phyloP scores from a whole-genome alignment of 2,797 vertebrate species.

The Phoeniculus purpureus region DNA sequence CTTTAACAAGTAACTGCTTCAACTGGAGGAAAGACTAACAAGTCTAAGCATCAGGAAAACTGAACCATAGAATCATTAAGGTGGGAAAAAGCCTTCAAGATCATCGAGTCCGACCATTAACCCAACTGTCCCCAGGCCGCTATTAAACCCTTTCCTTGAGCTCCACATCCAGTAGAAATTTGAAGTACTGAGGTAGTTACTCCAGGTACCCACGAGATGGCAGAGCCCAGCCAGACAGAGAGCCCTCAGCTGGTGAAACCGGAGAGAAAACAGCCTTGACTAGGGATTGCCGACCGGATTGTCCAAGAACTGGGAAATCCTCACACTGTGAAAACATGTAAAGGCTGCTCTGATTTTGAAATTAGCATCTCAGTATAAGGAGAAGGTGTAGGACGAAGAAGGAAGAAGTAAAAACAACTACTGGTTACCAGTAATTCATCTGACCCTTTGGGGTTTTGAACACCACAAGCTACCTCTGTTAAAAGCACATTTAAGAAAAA shows the following conservation, averaged over 20 bases:
- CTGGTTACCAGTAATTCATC: background rate
- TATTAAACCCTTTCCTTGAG: no score
- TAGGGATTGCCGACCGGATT: no score
- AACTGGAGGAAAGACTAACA: background rate
- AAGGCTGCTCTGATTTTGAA: background rate
- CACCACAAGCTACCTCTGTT: background rate
- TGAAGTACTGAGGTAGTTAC: background rate
- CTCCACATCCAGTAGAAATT: background rate
- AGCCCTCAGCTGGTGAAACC: no score
- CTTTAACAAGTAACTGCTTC: background rate
- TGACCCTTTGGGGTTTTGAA: background rate
- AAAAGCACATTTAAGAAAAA: background rate
- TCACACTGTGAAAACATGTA: background rate
- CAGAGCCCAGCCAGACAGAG: background rate
- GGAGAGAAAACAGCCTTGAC: no score
- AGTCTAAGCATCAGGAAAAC: background rate
- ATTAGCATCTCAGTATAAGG: background rate
- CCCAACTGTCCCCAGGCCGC: no score
- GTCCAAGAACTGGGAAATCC: background rate
- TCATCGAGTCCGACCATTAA: no score
- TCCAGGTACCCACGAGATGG: conserved; percentile 46
- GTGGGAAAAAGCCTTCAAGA: no score
- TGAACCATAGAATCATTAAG: no score
- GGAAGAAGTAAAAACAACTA: background rate
- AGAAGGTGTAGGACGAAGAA: background rate